A percentile compares a stretch with the other conserved stretches of the same genome.
phyloP scores from a whole-genome alignment of 2,888 invertebrate species.

The Clanis bilineata region DNA sequence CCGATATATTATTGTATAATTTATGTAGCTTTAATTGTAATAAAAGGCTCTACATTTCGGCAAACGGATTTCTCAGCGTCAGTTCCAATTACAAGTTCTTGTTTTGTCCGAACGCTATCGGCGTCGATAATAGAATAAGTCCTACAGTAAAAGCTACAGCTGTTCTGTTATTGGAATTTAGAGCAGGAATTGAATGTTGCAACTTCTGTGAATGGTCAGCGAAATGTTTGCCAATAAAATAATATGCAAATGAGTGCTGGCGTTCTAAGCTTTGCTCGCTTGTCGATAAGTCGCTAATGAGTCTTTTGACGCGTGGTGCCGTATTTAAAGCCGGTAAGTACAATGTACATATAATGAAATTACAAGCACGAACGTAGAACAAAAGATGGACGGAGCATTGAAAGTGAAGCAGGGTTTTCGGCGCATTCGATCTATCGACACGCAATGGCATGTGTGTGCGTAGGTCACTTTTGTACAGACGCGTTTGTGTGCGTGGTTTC shows the following conservation, averaged over 20 bases:
- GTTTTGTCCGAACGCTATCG: background rate
- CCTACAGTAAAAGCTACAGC: background rate
- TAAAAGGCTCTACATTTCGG: background rate
- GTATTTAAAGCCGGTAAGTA: background rate
- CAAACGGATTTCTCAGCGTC: background rate
- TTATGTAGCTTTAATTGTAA: background rate
- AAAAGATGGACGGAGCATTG: too few relatives aligned
- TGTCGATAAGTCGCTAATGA: background rate
- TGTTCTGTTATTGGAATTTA: background rate
- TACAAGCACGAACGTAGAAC: too few relatives aligned
- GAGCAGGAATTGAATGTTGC: conserved; percentile 9
- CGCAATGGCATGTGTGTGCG: too few relatives aligned
- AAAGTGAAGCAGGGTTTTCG: too few relatives aligned
- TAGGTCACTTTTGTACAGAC: too few relatives aligned
- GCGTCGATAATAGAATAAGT: background rate
- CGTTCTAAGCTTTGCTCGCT: background rate
- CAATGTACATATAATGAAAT: background rate
- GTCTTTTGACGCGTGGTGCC: background rate
- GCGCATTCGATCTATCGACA: too few relatives aligned
- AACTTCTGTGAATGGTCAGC: background rate
- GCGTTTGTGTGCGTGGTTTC: too few relatives aligned
- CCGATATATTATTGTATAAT: too few relatives aligned
- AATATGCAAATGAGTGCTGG: background rate
- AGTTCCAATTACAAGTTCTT: background rate
- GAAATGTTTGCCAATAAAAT: conserved; percentile 7